phyloP scores from a whole-genome alignment of 2,888 invertebrate species.

The Azorinus chamasolen region DNA sequence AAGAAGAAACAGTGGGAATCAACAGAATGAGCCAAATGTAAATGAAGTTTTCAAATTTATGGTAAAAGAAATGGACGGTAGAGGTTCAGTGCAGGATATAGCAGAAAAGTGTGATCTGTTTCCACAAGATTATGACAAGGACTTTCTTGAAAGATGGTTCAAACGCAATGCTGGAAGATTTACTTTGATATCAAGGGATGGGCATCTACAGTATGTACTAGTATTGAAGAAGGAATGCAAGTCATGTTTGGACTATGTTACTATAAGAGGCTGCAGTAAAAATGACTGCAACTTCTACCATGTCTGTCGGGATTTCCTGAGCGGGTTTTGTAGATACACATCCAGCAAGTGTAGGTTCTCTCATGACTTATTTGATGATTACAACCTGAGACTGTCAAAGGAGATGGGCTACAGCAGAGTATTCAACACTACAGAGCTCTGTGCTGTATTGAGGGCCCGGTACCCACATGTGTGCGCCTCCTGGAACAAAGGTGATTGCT shows the following conservation, averaged over 20 bases:
- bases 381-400: slow-evolving; percentile 35
- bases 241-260: slow-evolving; percentile 28
- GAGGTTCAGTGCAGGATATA: slow-evolving; percentile 34
- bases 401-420: slow-evolving; percentile 35
- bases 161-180: slow-evolving; percentile 30
- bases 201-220: slow-evolving; percentile 5
- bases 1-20: no score
- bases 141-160: slow-evolving; percentile 32
- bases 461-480: slow-evolving; percentile 45
- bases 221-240: slow-evolving; percentile 18
- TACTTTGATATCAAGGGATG: slow-evolving; percentile 26
- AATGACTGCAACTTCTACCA: slow-evolving; percentile 34
- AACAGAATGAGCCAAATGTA: slow-evolving; percentile 8
- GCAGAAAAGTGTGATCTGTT: slow-evolving; percentile 36
- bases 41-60: slow-evolving; percentile 53
- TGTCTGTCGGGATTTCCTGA: slow-evolving; percentile 41
- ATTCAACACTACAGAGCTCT: slow-evolving; percentile 49
- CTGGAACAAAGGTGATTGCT: slow-evolving; percentile 47
- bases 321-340: slow-evolving; percentile 42
- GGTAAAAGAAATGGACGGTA: slow-evolving; percentile 31
- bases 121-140: slow-evolving; percentile 17
- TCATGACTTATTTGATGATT: slow-evolving; percentile 49
- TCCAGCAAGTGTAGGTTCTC: slow-evolving; percentile 40
- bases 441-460: slow-evolving; percentile 25
- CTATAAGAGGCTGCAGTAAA: slow-evolving; percentile 23